A percentile compares a stretch with the other conserved stretches of the same genome.
Conservation (phyloP, 2,888 invertebrate genomes). For the Drosophila testacea region DNA sequence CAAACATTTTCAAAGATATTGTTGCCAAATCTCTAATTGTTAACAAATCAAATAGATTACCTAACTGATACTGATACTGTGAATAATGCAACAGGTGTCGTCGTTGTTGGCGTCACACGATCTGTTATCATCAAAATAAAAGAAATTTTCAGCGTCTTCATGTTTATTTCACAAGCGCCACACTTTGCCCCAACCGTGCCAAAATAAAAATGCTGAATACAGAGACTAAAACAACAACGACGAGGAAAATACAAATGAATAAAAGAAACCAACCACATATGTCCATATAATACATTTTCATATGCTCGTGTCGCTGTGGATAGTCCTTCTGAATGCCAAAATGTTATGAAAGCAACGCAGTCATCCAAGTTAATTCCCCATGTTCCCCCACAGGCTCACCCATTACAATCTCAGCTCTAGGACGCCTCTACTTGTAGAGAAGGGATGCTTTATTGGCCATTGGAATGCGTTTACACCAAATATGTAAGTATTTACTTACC, state of each 20-base stretch:
- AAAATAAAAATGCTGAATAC: slow-evolving; percentile 44
- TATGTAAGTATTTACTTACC: slow-evolving; percentile 11
- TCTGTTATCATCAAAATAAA: slow-evolving; percentile 63
- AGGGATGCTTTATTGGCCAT: slow-evolving; percentile 30
- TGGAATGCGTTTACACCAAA: slow-evolving; percentile 29
- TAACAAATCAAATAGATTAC: slow-evolving; percentile 46
- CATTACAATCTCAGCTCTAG: background rate
- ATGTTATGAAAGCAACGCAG: slow-evolving; percentile 61
- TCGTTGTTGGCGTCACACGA: slow-evolving; percentile 45
- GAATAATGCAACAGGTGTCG: slow-evolving; percentile 73
- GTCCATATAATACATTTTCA: slow-evolving; percentile 54
- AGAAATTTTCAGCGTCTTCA: slow-evolving; percentile 61
- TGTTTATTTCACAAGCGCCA: slow-evolving; percentile 60
- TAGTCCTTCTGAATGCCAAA: slow-evolving; percentile 54
- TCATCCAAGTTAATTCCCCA: slow-evolving; percentile 6
- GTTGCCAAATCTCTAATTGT: slow-evolving; percentile 29
- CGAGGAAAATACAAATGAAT: slow-evolving; percentile 20
- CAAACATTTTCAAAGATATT: slow-evolving; percentile 6
- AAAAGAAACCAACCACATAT: slow-evolving; percentile 22
- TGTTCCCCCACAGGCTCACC: background rate
- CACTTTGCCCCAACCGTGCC: slow-evolving; percentile 63
- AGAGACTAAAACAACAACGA: slow-evolving; percentile 4
- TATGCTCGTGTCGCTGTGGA: slow-evolving; percentile 47
- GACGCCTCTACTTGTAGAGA: background rate
- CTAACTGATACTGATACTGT: slow-evolving; percentile 51